Conservation (phyloP, 2,113 vertebrate genomes). For the Hiodon tergisus region DNA sequence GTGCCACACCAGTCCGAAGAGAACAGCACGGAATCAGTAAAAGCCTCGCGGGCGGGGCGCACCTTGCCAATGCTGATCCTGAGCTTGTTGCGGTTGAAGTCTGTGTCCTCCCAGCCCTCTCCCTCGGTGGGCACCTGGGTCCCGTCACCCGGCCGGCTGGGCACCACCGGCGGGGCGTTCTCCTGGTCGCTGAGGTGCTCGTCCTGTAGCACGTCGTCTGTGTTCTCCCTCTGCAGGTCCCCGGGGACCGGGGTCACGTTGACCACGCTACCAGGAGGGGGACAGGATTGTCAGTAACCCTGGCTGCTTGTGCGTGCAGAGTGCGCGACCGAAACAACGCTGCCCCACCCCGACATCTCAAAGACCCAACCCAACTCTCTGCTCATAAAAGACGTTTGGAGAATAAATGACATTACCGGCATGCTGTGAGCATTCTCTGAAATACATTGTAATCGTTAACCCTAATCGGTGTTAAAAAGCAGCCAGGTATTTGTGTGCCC, state of each 20-base stretch:
- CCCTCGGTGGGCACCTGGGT: slow-evolving; percentile 65
- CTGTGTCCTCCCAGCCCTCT: slow-evolving; percentile 91
- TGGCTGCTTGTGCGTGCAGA: background rate
- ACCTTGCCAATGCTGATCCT: slow-evolving; percentile 98
- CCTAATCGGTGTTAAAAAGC: too few species aligned
- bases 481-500: too few species aligned
- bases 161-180: slow-evolving; percentile 82
- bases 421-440: too few species aligned
- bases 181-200: slow-evolving; percentile 97
- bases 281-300: background rate
- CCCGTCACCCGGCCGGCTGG: slow-evolving; percentile 60
- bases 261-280: slow-evolving; percentile 67
- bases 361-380: too few species aligned
- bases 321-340: too few species aligned
- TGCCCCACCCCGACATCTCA: too few species aligned
- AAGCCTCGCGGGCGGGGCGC: slow-evolving; percentile 19
- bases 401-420: too few species aligned
- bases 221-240: slow-evolving; percentile 90
- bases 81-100: slow-evolving; percentile 97
- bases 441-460: too few species aligned
- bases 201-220: slow-evolving; percentile 90
- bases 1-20: too few species aligned
- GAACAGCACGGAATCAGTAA: too few species aligned
- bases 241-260: slow-evolving; percentile 83
- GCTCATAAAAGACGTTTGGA: too few species aligned